Evolutionary conservation across 2,888 invertebrate species (phyloP).

Genomic region (Ypsolopha scabrella): DNA sequence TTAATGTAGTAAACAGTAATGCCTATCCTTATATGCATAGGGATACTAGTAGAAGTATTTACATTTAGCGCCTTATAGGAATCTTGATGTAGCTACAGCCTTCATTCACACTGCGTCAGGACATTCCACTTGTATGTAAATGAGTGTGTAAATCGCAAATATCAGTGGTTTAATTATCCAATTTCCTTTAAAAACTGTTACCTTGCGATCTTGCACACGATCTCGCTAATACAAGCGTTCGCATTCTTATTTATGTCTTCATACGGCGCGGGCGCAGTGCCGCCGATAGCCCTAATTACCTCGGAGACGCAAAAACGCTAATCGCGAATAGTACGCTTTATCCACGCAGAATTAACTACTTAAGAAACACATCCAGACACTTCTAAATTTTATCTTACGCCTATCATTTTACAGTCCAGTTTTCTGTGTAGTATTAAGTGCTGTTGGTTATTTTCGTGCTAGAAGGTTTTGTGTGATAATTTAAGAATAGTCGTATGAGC

Average conservation of each 20-base stretch:
- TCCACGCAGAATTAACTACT: neutral
- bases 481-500: neutral
- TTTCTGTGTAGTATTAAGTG: neutral
- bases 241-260: slow-evolving; percentile 67
- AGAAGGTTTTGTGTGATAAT: neutral
- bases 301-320: slow-evolving; percentile 61
- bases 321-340: slow-evolving; percentile 40
- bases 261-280: slow-evolving; percentile 33
- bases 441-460: neutral
- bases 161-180: slow-evolving; percentile 5
- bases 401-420: neutral
- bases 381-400: neutral
- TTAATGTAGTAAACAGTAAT: too few species aligned
- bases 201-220: slow-evolving; percentile 4
- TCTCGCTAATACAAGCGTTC: slow-evolving; percentile 49
- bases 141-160: slow-evolving; percentile 1
- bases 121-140: neutral
- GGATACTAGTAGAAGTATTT: too few species aligned
- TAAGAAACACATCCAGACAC: slow-evolving; percentile 12
- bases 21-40: too few species aligned
- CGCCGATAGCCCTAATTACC: slow-evolving; percentile 68
- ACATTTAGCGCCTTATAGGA: too few species aligned
- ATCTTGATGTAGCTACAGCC: too few species aligned
- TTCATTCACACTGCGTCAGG: neutral
- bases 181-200: slow-evolving; percentile 5